Evolutionary conservation across 2,888 invertebrate species (phyloP).

Genomic region (Agrochola macilenta): DNA sequence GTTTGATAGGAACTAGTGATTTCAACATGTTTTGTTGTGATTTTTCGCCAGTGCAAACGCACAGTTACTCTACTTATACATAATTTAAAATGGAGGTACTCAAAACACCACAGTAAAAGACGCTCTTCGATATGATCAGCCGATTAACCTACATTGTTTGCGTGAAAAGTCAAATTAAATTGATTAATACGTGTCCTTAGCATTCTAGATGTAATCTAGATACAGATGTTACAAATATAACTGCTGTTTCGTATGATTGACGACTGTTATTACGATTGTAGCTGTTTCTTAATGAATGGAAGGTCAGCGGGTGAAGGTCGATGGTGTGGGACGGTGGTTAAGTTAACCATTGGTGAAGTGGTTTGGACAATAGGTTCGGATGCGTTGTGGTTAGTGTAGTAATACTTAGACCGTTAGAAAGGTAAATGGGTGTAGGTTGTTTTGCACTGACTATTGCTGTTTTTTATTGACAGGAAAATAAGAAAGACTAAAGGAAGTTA

Average conservation of each 20-base stretch:
- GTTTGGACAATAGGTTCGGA: conserved; percentile 28
- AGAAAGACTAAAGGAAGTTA: not conserved
- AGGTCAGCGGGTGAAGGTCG: conserved; percentile 59
- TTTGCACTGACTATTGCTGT: not conserved
- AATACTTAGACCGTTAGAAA: conserved; percentile 15
- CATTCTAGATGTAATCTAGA: conserved; percentile 46
- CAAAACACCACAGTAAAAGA: not conserved
- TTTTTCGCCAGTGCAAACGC: too few relatives aligned
- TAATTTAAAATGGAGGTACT: conserved; percentile 8
- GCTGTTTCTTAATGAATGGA: conserved; percentile 53
- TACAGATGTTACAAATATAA: conserved; percentile 50
- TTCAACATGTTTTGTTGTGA: too few relatives aligned
- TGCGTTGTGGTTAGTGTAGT: conserved; percentile 17
- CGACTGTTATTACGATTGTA: conserved; percentile 52
- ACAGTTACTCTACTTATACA: too few relatives aligned
- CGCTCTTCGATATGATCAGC: conserved; percentile 28
- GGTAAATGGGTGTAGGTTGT: not conserved
- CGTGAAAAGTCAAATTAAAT: conserved; percentile 61
- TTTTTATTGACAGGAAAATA: conserved; percentile 3
- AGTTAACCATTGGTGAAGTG: not conserved
- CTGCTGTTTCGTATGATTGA: conserved; percentile 55
- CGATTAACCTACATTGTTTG: conserved; percentile 42
- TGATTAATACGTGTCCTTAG: conserved; percentile 54
- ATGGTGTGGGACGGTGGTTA: not conserved
- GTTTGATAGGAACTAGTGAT: too few relatives aligned